A percentile compares a stretch with the other conserved stretches of the same genome.
phyloP scores from a whole-genome alignment of 2,113 vertebrate genomes.

The Vanacampus margaritifer region DNA sequence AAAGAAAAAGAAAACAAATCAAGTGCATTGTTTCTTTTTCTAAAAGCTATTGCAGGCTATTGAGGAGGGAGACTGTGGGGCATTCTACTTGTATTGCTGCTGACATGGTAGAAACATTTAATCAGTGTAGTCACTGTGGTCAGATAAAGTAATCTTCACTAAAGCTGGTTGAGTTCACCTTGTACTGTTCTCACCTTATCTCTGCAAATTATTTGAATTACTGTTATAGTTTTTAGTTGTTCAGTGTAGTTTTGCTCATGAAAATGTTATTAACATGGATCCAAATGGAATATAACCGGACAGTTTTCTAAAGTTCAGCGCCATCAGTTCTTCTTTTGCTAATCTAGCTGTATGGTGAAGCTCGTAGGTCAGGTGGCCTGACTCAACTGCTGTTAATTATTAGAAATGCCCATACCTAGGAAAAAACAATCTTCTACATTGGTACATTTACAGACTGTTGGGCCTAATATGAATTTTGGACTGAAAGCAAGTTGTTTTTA shows the following conservation, averaged over 20 bases:
- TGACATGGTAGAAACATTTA: neutral
- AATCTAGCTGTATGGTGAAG: slow-evolving; percentile 5
- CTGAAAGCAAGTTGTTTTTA: slow-evolving; percentile 31
- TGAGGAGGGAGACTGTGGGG: neutral
- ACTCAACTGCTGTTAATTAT: slow-evolving; percentile 30
- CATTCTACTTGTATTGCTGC: neutral
- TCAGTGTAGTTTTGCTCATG: neutral
- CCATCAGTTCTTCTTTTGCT: slow-evolving; percentile 7
- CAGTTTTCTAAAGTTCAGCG: slow-evolving; percentile 28
- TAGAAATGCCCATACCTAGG: slow-evolving; percentile 60
- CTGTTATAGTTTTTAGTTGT: neutral
- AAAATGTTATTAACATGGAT: slow-evolving; percentile 30
- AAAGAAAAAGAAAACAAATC: neutral
- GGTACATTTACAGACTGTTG: slow-evolving; percentile 46
- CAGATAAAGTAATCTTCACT: neutral
- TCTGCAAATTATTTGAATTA: neutral
- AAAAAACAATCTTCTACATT: slow-evolving; percentile 50
- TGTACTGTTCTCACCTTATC: neutral
- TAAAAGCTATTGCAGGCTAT: neutral
- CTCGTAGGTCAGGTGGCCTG: slow-evolving; percentile 48
- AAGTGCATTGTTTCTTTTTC: neutral
- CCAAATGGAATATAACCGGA: slow-evolving; percentile 40
- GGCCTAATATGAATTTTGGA: slow-evolving; percentile 37
- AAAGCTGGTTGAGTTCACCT: neutral
- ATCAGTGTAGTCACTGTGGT: neutral